Percentiles rank a stretch among this genome's conserved stretches.
These are phyloP conservation scores for Apistogramma diplotaenia DNA, from an alignment of 2,113 vertebrate species.

Conservation along the genomic window DNA sequence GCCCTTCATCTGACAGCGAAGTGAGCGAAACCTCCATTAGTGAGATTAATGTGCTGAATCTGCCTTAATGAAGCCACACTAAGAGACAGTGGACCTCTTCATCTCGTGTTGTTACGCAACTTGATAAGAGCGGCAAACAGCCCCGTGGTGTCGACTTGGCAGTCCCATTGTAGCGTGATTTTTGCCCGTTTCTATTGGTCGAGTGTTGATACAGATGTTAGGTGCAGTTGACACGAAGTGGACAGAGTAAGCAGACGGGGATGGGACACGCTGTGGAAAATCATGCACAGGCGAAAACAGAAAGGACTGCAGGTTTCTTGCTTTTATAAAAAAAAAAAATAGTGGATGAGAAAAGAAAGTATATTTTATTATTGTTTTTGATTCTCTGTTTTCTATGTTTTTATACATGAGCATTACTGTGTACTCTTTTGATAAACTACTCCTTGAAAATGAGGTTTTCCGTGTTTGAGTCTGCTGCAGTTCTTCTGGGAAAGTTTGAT, in stretches of 20 bases:
- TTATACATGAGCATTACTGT: slow-evolving; percentile 66
- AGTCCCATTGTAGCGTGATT: neutral
- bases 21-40: slow-evolving; percentile 43
- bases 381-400: slow-evolving; percentile 59
- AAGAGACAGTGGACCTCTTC: slow-evolving; percentile 37
- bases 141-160: neutral
- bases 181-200: neutral
- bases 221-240: slow-evolving; percentile 1
- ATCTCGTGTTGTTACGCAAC: slow-evolving; percentile 26
- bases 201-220: neutral
- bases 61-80: slow-evolving; percentile 46
- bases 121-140: slow-evolving; percentile 24
- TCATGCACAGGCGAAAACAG: slow-evolving; percentile 28
- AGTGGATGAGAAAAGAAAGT: slow-evolving; percentile 62
- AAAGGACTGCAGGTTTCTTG: slow-evolving; percentile 63
- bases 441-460: slow-evolving; percentile 49
- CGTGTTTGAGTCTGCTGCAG: slow-evolving; percentile 1
- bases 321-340: neutral
- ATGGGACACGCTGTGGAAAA: slow-evolving; percentile 8
- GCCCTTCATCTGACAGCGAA: slow-evolving; percentile 45
- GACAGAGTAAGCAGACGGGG: slow-evolving; percentile 10
- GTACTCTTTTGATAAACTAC: slow-evolving; percentile 72
- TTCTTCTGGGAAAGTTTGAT: slow-evolving; percentile 14
- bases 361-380: slow-evolving; percentile 73
- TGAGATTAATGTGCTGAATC: slow-evolving; percentile 50